A percentile compares a stretch with the other conserved stretches of the same genome.
Conservation (phyloP, 2,797 vertebrate species). For the Halcyon chelicuti region DNA sequence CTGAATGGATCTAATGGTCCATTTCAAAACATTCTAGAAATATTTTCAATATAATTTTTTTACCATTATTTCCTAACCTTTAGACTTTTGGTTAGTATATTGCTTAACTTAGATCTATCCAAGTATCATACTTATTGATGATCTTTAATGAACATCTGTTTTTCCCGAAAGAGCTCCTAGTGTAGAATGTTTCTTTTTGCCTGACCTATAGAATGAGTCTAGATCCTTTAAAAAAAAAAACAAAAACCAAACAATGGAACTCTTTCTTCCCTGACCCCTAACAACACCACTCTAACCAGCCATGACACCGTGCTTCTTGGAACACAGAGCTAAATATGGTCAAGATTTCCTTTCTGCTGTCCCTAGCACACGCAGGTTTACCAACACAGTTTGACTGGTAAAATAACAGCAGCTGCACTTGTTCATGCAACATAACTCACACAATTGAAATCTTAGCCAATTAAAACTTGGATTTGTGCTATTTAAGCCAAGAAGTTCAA, state of each 20-base stretch:
- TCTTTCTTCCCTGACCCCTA: neutral
- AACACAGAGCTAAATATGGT: neutral
- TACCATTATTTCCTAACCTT: neutral
- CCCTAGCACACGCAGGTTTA: accelerated
- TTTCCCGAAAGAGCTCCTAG: neutral
- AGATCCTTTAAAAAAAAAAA: neutral
- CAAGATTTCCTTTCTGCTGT: neutral
- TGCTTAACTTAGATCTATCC: neutral
- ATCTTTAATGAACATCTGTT: neutral
- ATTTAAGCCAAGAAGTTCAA: neutral
- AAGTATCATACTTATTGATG: neutral
- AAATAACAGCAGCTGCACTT: neutral
- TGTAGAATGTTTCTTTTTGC: neutral
- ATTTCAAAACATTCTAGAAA: neutral
- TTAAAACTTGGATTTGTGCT: neutral
- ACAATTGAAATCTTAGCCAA: neutral
- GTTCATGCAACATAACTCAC: neutral
- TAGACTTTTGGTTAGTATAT: neutral
- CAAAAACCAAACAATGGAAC: neutral
- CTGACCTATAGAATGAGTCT: neutral
- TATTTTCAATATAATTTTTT: neutral
- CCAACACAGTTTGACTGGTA: neutral
- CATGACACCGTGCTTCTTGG: neutral
- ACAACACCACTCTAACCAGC: neutral
- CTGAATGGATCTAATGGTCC: neutral